These are phyloP conservation scores for Garrulus glandarius DNA, from an alignment of 2,797 vertebrate species.

Conservation along the genomic window DNA sequence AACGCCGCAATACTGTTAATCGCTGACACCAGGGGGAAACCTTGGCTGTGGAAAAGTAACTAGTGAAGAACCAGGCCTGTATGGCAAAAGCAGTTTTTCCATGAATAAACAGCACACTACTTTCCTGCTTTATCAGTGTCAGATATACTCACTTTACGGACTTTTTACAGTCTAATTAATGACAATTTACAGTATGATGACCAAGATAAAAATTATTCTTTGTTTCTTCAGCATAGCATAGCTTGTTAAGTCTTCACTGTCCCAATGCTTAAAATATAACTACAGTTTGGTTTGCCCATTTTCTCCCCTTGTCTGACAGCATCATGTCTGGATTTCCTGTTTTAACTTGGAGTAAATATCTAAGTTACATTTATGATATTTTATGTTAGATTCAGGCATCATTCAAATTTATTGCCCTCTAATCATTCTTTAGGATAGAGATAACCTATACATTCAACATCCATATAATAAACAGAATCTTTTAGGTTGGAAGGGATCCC, in stretches of 20 bases:
- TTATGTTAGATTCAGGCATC: not conserved
- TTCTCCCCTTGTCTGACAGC: accelerated
- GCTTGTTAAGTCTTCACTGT: not conserved
- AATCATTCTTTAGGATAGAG: not conserved
- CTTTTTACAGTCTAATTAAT: not conserved
- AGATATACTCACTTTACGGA: not conserved
- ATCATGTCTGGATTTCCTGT: not conserved
- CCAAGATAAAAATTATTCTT: not conserved
- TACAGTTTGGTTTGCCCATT: not conserved
- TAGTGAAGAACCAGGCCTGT: accelerated
- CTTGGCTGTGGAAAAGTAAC: not conserved
- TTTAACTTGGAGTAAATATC: not conserved
- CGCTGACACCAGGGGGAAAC: not conserved
- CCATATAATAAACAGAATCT: not conserved
- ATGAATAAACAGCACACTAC: accelerated
- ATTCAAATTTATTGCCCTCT: not conserved
- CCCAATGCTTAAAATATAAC: not conserved
- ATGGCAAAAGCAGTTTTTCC: not conserved
- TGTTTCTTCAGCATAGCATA: not conserved
- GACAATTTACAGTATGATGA: not conserved
- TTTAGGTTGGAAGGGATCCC: not conserved
- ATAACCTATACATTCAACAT: not conserved
- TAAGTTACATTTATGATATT: not conserved
- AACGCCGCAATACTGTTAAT: accelerated
- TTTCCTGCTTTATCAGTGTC: not conserved